Evolutionary conservation across 1,140 invertebrate genomes (phyloP), one percentile per base, ranked within the genome.

Genomic region (Cydia fagiglandana): DNA sequence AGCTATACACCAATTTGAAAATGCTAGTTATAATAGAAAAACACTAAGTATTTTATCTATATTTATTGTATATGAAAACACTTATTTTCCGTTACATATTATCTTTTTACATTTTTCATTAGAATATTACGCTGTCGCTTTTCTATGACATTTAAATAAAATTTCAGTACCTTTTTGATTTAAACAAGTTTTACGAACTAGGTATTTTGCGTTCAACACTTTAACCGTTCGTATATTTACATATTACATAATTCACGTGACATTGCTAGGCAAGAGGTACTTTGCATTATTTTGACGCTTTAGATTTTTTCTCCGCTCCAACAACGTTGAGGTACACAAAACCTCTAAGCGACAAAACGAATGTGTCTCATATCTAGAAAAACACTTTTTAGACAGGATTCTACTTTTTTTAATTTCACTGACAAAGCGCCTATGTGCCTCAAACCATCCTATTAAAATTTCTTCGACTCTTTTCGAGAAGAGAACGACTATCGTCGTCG

Each of bases 1-100:
- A 30, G 12, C 47, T 45, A 45, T 70, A 75, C 41, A 76, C 47
- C n/a, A 76, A 73, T 77, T 79, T 80, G 75, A 76, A 82, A 86
- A 87, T 84, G 83, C 81, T 82, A 85, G 78, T 81, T 81, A 78
- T 83, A 84, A 86, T 91, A 88, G 86, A 86, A 90, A 89, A 89
- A 90, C 87, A 87, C 83, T 80, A 78, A 79, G 73, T 79, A 88
- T 82, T 76, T 80, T 74, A 78, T 84, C 83, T 77, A 83, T 78
- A 81, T 81, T 83, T 70, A 81, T 84, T 91, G 90, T 91, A 91
- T 90, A 91, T 90, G 90, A 91, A 91, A 91, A 91, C 88, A 88
- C 86, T 84, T 81, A 77, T 87, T 88, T 85, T 76, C 78, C 64
- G 61, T 82, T 89, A 88, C 84, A 80, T 83, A 82, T 81, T 75